phyloP scores from a whole-genome alignment of 2,797 vertebrate genomes.

The Danio choprae region DNA sequence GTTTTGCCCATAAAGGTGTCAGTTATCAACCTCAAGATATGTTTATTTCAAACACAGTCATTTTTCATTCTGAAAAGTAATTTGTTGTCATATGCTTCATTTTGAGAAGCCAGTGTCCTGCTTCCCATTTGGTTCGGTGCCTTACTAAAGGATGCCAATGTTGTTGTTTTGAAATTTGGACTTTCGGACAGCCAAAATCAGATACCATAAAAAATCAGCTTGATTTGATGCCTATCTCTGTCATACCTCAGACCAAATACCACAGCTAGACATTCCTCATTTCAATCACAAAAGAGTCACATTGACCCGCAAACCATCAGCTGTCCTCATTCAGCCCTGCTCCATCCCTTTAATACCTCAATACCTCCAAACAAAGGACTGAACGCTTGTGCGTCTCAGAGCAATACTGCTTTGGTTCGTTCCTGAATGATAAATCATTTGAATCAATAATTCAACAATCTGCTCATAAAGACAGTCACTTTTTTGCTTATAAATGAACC shows the following conservation, averaged over 20 bases:
- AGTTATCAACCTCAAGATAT: too few species aligned
- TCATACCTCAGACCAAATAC: conserved; percentile 23
- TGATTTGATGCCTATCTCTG: conserved; percentile 51
- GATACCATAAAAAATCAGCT: conserved; percentile 63
- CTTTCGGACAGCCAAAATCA: conserved; percentile 50
- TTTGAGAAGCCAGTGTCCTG: background rate
- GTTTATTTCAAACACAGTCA: too few species aligned
- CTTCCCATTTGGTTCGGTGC: background rate
- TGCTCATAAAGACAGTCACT: too few species aligned
- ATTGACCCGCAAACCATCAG: background rate
- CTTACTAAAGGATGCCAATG: background rate
- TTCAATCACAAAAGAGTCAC: conserved; percentile 6
- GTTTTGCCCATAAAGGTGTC: too few species aligned
- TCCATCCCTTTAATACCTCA: conserved; percentile 31
- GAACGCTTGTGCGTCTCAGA: too few species aligned
- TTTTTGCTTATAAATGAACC: too few species aligned
- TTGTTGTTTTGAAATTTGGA: conserved; percentile 40
- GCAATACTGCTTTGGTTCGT: too few species aligned
- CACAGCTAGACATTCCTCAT: conserved; percentile 33
- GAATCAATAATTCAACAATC: too few species aligned
- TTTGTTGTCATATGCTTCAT: background rate
- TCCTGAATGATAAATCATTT: too few species aligned
- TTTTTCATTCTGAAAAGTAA: too few species aligned
- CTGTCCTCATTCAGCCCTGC: conserved; percentile 29
- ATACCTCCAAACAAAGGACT: too few species aligned